phyloP scores from a whole-genome alignment of 2,797 vertebrate species.

The Malurus leucopterus region DNA sequence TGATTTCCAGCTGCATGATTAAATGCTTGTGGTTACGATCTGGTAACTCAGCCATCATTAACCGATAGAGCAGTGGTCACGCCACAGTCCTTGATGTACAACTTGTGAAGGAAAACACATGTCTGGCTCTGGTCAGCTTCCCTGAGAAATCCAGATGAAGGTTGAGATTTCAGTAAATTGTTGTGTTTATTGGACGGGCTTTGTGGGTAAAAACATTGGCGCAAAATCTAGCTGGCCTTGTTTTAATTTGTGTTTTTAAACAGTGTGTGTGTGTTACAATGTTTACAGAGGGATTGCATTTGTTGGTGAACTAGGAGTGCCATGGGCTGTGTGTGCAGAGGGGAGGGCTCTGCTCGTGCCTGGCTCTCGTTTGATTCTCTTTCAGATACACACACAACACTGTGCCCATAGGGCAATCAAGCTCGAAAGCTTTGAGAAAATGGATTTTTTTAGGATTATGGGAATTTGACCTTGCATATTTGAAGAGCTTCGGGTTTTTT shows the following conservation, averaged over 20 bases:
- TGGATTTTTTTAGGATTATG: not conserved
- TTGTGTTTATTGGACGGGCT: not conserved
- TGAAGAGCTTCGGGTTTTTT: not conserved
- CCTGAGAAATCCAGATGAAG: not conserved
- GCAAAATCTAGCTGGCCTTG: not conserved
- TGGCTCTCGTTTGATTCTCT: not conserved
- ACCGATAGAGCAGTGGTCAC: not conserved
- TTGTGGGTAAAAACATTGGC: accelerated
- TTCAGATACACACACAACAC: not conserved
- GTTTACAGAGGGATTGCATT: not conserved
- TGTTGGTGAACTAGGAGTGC: not conserved
- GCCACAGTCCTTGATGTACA: not conserved
- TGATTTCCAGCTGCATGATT: not conserved
- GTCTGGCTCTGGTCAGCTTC: not conserved
- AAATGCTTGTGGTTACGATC: not conserved
- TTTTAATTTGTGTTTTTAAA: not conserved
- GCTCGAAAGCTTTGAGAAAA: not conserved
- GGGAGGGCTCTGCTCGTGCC: not conserved
- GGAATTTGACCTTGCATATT: not conserved
- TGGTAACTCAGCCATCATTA: not conserved
- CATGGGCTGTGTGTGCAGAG: not conserved
- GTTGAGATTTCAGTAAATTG: not conserved
- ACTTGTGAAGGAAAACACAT: not conserved
- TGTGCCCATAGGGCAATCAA: not conserved
- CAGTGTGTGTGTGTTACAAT: not conserved